phyloP scores from a whole-genome alignment of 1,140 invertebrate species.

The Ceratina japonica region DNA sequence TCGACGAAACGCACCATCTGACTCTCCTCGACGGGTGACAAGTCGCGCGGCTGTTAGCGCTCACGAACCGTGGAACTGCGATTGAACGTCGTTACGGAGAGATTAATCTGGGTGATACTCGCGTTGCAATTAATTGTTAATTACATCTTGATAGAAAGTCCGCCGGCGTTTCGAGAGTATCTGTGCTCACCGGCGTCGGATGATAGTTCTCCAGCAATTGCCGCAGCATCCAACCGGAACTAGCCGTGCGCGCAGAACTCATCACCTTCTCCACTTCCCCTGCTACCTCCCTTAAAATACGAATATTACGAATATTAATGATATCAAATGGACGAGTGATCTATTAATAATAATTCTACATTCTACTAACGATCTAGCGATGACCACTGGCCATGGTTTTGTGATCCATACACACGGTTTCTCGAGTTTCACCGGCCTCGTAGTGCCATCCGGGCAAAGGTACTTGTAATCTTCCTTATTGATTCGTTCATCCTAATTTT shows the following conservation, averaged over 20 bases:
- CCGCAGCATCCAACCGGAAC: constrained; percentile 79
- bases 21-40: constrained; percentile 84
- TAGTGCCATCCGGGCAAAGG: constrained; percentile 90
- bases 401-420: constrained; percentile 88
- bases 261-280: constrained; percentile 81
- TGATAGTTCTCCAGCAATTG: constrained; percentile 79
- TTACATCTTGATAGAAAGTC: constrained; percentile 63
- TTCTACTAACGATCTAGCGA: constrained; percentile 73
- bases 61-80: constrained; percentile 81
- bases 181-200: constrained; percentile 34
- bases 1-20: constrained; percentile 79
- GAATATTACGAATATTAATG: constrained; percentile 29
- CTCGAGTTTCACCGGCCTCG: constrained; percentile 80
- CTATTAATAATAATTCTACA: constrained; percentile 2
- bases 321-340: not conserved
- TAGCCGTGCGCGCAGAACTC: constrained; percentile 70
- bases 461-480: constrained; percentile 82
- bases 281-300: constrained; percentile 78
- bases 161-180: constrained; percentile 43
- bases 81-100: not conserved
- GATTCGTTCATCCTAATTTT: constrained; percentile 38
- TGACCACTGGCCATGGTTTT: constrained; percentile 86
- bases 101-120: not conserved
- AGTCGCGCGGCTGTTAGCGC: constrained; percentile 82
- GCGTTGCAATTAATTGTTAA: constrained; percentile 29